These are phyloP conservation scores for Daboia siamensis DNA, from an alignment of 2,113 vertebrate species.

Conservation along the genomic window DNA sequence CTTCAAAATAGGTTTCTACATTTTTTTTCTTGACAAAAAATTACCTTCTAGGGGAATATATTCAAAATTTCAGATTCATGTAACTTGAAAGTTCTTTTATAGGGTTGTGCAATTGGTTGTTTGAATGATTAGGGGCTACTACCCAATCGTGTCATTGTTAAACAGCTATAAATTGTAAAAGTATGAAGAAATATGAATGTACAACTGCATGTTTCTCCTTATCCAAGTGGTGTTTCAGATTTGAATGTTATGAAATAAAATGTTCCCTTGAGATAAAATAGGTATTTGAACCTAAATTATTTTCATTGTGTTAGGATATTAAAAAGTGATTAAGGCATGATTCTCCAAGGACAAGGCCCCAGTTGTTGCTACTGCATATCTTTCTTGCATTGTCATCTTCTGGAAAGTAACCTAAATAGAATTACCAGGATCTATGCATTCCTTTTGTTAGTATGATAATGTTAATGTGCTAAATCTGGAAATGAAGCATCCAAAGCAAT, in stretches of 20 bases:
- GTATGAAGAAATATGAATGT: not conserved
- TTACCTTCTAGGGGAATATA: not conserved
- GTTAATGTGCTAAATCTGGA: not conserved
- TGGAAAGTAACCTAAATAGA: not conserved
- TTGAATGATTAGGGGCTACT: not conserved
- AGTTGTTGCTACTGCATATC: not conserved
- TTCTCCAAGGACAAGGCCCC: not conserved
- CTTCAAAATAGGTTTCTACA: not conserved
- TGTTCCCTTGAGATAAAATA: not conserved
- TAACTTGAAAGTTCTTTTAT: not conserved
- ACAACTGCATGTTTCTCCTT: not conserved
- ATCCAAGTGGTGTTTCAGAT: not conserved
- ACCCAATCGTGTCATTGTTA: not conserved
- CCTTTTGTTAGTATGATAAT: not conserved
- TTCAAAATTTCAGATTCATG: not conserved
- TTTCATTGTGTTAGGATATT: not conserved
- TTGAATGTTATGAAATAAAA: not conserved
- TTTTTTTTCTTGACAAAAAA: not conserved
- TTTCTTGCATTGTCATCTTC: not conserved
- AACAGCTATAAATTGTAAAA: not conserved
- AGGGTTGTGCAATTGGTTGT: not conserved
- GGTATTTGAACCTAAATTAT: not conserved
- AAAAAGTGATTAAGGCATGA: not conserved
- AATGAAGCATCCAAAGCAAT: not conserved
- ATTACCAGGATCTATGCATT: not conserved